Evolutionary conservation across 2,888 invertebrate genomes (phyloP).

Genomic region (Corbicula japonica): DNA sequence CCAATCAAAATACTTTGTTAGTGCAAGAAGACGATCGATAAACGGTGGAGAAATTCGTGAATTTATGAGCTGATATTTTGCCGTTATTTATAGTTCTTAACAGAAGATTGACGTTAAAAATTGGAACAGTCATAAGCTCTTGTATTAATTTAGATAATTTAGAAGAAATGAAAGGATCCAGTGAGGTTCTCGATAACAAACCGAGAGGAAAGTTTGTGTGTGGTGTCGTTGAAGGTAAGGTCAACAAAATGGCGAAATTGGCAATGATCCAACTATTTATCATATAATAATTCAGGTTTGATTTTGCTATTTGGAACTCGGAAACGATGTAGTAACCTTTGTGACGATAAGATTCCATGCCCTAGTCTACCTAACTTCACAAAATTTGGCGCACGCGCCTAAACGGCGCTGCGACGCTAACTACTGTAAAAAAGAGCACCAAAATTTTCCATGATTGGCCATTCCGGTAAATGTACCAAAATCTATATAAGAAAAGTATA

Average conservation of each 20-base stretch:
- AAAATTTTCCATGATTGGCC: no score
- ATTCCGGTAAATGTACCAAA: no score
- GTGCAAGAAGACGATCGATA: conserved; percentile 33
- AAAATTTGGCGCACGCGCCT: no score
- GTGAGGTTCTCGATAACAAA: conserved; percentile 69
- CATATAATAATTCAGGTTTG: neutral
- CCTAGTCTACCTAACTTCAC: no score
- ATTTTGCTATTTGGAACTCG: neutral
- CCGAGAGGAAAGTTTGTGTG: conserved; percentile 69
- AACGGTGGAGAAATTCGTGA: neutral
- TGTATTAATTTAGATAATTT: conserved; percentile 29
- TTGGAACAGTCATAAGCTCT: conserved; percentile 42
- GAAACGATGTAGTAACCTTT: no score
- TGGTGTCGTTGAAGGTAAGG: conserved; percentile 77
- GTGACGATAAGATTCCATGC: no score
- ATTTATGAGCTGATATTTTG: neutral
- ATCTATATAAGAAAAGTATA: no score
- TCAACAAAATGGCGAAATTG: conserved; percentile 40
- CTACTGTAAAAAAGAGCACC: no score
- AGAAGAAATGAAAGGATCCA: conserved; percentile 64
- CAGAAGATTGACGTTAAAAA: conserved; percentile 15
- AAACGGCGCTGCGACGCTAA: no score
- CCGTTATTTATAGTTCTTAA: neutral
- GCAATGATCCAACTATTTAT: conserved; percentile 24
- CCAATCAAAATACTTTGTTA: conserved; percentile 20